Percentiles rank a stretch among this genome's conserved stretches.
These are phyloP conservation scores for Mesorhabditis belari DNA, from an alignment of 2,888 invertebrate species.

Conservation along the genomic window DNA sequence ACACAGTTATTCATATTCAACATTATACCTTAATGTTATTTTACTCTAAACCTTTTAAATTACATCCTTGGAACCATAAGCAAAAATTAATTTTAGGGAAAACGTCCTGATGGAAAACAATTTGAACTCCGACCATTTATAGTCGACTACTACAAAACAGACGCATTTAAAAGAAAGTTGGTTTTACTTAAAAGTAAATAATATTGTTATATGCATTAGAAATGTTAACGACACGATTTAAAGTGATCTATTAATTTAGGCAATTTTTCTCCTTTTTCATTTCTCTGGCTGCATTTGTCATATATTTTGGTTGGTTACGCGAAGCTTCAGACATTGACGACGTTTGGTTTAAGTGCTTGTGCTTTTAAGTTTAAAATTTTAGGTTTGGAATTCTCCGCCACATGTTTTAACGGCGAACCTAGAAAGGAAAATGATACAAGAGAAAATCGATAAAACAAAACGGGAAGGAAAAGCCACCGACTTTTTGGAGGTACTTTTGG, in stretches of 20 bases:
- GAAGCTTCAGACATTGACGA: conserved; percentile 4
- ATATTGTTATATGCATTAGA: too few relatives aligned
- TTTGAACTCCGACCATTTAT: conserved; percentile 9
- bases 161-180: conserved; percentile 15
- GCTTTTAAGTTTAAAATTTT: too few relatives aligned
- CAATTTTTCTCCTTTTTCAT: conserved; percentile 31
- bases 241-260: too few relatives aligned
- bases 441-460: conserved; percentile 30
- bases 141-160: conserved; percentile 36
- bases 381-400: conserved; percentile 37
- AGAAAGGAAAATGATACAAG: conserved; percentile 38
- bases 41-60: too few relatives aligned
- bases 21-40: too few relatives aligned
- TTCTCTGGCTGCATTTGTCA: conserved; percentile 26
- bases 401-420: conserved; percentile 40
- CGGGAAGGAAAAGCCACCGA: background rate
- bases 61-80: too few relatives aligned
- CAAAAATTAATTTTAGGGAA: background rate
- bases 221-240: too few relatives aligned
- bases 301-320: conserved; percentile 43
- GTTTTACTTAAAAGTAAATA: background rate
- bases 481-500: background rate
- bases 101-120: background rate
- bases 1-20: too few relatives aligned
- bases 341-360: too few relatives aligned